Evolutionary conservation across 2,888 invertebrate genomes (phyloP).

Genomic region (Chironomus tentans): DNA sequence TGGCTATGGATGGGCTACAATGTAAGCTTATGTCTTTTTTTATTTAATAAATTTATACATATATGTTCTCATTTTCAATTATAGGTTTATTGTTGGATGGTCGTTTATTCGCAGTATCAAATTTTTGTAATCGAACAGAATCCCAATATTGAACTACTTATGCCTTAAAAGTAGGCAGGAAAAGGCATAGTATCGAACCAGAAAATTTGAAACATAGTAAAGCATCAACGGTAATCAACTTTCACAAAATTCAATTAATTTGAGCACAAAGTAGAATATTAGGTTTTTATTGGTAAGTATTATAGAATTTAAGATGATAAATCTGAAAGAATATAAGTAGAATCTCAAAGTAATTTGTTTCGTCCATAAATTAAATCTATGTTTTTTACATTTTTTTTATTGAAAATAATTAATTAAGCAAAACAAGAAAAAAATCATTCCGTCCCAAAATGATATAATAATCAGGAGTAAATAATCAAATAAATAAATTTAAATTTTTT

Average conservation of each 20-base stretch:
- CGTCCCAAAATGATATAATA: neutral
- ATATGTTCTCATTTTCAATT: constrained; percentile 35
- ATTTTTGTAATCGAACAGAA: constrained; percentile 71
- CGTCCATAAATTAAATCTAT: no score
- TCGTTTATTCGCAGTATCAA: constrained; percentile 77
- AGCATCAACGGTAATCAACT: no score
- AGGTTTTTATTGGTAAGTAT: neutral
- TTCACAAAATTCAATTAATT: no score
- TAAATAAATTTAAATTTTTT: no score
- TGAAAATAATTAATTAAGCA: neutral
- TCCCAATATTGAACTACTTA: constrained; percentile 74
- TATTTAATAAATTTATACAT: no score
- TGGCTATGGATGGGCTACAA: constrained; percentile 82
- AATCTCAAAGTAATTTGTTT: no score
- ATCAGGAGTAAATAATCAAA: neutral
- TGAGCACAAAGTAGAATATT: no score
- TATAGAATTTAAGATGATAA: neutral
- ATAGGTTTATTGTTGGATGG: constrained; percentile 79
- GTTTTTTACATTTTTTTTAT: no score
- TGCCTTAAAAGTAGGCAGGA: constrained; percentile 46
- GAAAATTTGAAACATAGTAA: no score
- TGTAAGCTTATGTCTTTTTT: constrained; percentile 53
- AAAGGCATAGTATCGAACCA: no score
- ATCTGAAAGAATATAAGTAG: neutral
- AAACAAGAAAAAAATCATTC: neutral